Evolutionary conservation across 2,888 invertebrate genomes (phyloP), one percentile per base, ranked within the genome.

Genomic region (Caenorhabditis sp.): DNA sequence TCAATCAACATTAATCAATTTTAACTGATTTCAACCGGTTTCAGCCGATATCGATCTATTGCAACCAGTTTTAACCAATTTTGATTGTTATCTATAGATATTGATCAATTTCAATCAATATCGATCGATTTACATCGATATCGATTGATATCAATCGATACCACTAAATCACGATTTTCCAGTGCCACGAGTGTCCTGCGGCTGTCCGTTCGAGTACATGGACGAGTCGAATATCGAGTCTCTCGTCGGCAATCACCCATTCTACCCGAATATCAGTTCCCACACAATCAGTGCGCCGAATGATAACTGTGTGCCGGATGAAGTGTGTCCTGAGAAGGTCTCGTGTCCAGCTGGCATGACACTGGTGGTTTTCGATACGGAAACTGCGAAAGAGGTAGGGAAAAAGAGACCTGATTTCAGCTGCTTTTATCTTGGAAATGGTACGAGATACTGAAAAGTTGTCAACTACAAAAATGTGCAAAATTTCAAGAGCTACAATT

Each of bases 261-360:
- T 55, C 55, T 55, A 28, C n/a, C 55, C 1, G 55, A 55, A 55
- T n/a, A 28, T 55, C 55, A 55, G 28, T 18, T 28, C 28, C 0
- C 32, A 28, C 18, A n/a, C 28, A 0, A 28, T 55, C 55, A 26
- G 55, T 15, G 15, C 55, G 28, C 55, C 55, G 9, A 20, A 55
- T 28, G 55, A 55, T n/a, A n/a, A 28, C 18, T 55, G 55, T 24
- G 13, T 22, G 9, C 40, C 40, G 13, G 35, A 35, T 2, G 35
- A 35, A 8, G 58, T 32, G 3, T 58, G 58, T 35, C 58, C 58
- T 4, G 37, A 58, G 1, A 32, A 20, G 8, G 20, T 58, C 35
- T 24, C 5, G 1, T 58, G 58, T 37, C 20, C 58, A 1, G n/a
- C 18, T 11, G 58, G 58, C n/a, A 20, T 20, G 32, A 35, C 35